phyloP scores from a whole-genome alignment of 2,888 invertebrate species.

The Agrenia bidenticulata region DNA sequence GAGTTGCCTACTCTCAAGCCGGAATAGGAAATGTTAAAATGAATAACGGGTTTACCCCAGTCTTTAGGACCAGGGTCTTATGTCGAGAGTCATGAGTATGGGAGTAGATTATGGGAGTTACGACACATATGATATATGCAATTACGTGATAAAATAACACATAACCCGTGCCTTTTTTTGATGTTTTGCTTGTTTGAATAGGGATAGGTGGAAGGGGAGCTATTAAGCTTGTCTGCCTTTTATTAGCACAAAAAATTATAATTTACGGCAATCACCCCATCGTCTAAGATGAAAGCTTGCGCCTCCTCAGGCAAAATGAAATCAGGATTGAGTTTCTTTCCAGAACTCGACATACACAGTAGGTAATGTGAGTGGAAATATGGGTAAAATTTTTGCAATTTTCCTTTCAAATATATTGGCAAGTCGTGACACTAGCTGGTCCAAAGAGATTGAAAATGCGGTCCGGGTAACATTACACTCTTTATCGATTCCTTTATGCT shows the following conservation, averaged over 20 bases:
- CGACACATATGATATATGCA: too few species aligned
- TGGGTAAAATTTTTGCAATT: conserved; percentile 47
- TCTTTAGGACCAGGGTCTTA: neutral
- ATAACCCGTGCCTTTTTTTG: too few species aligned
- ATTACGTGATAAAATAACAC: too few species aligned
- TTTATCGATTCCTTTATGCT: conserved; percentile 29
- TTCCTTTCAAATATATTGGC: conserved; percentile 42
- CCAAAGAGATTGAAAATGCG: conserved; percentile 47
- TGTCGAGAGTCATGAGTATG: neutral
- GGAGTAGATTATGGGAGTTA: too few species aligned
- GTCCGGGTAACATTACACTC: conserved; percentile 37
- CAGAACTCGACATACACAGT: neutral
- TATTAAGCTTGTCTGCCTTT: too few species aligned
- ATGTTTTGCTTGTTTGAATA: too few species aligned
- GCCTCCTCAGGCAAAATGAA: too few species aligned
- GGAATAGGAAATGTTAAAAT: conserved; percentile 14
- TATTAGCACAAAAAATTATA: too few species aligned
- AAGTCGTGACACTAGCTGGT: conserved; percentile 43
- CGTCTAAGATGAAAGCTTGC: too few species aligned
- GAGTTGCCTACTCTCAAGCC: neutral
- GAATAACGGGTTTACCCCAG: conserved; percentile 4
- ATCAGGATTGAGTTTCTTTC: neutral
- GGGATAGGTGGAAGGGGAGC: too few species aligned
- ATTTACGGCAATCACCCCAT: too few species aligned
- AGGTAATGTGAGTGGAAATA: conserved; percentile 26